A percentile compares a stretch with the other conserved stretches of the same genome.
phyloP scores from a whole-genome alignment of 1,140 invertebrate genomes.

The Dendroctonus valens region DNA sequence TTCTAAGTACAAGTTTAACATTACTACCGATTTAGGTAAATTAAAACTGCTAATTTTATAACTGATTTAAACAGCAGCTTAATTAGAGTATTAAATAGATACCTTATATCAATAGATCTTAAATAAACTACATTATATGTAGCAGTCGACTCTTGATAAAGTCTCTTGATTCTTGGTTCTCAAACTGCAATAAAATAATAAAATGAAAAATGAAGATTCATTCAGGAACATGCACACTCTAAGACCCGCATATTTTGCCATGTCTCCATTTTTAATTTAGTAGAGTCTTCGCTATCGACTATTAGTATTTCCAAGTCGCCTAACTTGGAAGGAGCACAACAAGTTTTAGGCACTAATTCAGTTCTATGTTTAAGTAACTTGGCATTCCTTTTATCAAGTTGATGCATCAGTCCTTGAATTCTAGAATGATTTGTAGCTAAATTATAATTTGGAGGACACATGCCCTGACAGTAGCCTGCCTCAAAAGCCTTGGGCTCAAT shows the following conservation, averaged over 20 bases:
- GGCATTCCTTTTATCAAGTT: slow-evolving; percentile 52
- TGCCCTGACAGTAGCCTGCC: slow-evolving; percentile 70
- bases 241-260: slow-evolving; percentile 72
- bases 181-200: not conserved
- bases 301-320: slow-evolving; percentile 67
- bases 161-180: too few relatives aligned
- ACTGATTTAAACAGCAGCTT: too few relatives aligned
- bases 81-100: too few relatives aligned
- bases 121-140: too few relatives aligned
- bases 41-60: too few relatives aligned
- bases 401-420: slow-evolving; percentile 68
- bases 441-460: slow-evolving; percentile 68
- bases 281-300: slow-evolving; percentile 61
- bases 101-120: too few relatives aligned
- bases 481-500: slow-evolving; percentile 70
- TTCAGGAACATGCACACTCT: slow-evolving; percentile 71
- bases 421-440: slow-evolving; percentile 71
- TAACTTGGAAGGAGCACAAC: slow-evolving; percentile 70
- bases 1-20: too few relatives aligned
- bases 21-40: too few relatives aligned
- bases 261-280: slow-evolving; percentile 65
- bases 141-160: too few relatives aligned
- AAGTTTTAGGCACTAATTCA: slow-evolving; percentile 58
- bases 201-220: not conserved
- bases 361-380: slow-evolving; percentile 26